These are phyloP conservation scores for Aulostomus chinensis DNA, from an alignment of 2,797 vertebrate genomes.

Conservation along the genomic window DNA sequence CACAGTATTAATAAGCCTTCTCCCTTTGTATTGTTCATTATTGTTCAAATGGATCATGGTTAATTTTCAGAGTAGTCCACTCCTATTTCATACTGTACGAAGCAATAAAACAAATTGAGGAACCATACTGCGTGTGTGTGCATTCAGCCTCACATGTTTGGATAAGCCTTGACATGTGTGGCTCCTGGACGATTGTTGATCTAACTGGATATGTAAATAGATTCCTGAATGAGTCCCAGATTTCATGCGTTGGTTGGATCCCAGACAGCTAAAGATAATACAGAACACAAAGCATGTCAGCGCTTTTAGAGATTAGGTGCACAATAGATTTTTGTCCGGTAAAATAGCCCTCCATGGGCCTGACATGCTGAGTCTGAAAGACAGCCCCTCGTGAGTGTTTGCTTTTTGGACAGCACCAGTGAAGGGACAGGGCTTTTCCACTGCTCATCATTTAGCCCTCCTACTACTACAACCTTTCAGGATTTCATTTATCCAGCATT, in stretches of 20 bases:
- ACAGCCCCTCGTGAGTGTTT: conserved; percentile 36
- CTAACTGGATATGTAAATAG: conserved; percentile 61
- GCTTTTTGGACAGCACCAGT: conserved; percentile 39
- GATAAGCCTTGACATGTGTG: conserved; percentile 57
- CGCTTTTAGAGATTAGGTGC: conserved; percentile 74
- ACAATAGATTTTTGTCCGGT: conserved; percentile 77
- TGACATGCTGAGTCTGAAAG: conserved; percentile 67
- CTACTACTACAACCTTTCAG: conserved; percentile 18
- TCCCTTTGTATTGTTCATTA: not conserved
- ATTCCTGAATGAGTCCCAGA: conserved; percentile 65
- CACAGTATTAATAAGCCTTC: not conserved
- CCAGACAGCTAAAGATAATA: conserved; percentile 72
- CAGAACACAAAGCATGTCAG: conserved; percentile 77
- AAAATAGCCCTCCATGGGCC: conserved; percentile 60
- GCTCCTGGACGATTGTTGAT: conserved; percentile 50
- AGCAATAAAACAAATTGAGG: conserved; percentile 16
- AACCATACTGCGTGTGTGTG: conserved; percentile 9
- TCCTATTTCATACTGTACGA: not conserved
- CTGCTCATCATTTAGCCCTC: conserved; percentile 25
- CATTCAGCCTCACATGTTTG: conserved; percentile 30
- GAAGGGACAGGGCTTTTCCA: conserved; percentile 35
- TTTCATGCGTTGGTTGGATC: conserved; percentile 68
- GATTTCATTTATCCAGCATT: conserved; percentile 28
- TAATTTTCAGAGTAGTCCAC: not conserved
- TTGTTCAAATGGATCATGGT: no score